A percentile compares a stretch with the other conserved stretches of the same genome.
Conservation (phyloP, 2,888 invertebrate genomes). For the Cheilosia soror region DNA sequence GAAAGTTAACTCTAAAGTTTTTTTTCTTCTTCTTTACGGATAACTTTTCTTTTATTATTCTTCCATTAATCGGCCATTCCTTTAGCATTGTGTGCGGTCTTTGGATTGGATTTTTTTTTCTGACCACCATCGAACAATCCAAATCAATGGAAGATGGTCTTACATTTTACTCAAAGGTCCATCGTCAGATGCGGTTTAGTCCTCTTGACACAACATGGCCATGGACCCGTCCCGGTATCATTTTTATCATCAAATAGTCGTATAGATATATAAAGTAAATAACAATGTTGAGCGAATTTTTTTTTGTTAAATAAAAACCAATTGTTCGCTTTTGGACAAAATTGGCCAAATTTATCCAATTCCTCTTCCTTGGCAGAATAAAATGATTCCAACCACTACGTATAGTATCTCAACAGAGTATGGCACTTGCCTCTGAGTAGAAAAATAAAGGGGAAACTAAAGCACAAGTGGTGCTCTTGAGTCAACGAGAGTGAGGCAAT, state of each 20-base stretch:
- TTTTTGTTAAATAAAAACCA: not conserved
- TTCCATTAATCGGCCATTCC: slow-evolving; percentile 49
- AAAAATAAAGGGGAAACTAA: slow-evolving; percentile 20
- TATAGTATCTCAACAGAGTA: not conserved
- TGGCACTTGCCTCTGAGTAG: slow-evolving; percentile 11
- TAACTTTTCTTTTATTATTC: slow-evolving; percentile 22
- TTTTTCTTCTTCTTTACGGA: not conserved
- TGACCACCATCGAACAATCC: slow-evolving; percentile 29
- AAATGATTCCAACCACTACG: slow-evolving; percentile 31
- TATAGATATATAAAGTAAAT: not conserved
- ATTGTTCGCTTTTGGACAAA: slow-evolving; percentile 19
- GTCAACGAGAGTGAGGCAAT: slow-evolving; percentile 25
- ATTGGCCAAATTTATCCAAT: slow-evolving; percentile 65
- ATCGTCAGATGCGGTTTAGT: not conserved
- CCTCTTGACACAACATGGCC: slow-evolving; percentile 23
- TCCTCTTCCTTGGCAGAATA: not conserved
- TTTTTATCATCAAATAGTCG: slow-evolving; percentile 25
- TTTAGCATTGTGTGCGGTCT: not conserved
- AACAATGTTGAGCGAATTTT: slow-evolving; percentile 24
- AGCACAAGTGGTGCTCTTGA: slow-evolving; percentile 57
- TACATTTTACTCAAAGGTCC: slow-evolving; percentile 19
- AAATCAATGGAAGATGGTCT: slow-evolving; percentile 39
- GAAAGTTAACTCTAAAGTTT: slow-evolving; percentile 49
- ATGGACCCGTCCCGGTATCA: not conserved
- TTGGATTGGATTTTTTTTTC: not conserved